phyloP scores from a whole-genome alignment of 2,888 invertebrate genomes.

The Hoplodrina blanda region DNA sequence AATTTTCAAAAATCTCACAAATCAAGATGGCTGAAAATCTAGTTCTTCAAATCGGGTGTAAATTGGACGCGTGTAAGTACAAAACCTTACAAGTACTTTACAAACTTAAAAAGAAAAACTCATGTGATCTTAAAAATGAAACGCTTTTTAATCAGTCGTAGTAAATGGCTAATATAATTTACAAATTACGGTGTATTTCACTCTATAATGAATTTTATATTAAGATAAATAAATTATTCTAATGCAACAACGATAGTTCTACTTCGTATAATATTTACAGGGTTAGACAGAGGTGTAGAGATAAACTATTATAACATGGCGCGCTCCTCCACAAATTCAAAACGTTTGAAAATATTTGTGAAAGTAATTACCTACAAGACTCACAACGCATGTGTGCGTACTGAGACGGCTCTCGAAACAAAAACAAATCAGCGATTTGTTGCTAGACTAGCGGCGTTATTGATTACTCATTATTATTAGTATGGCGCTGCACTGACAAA shows the following conservation, averaged over 20 bases:
- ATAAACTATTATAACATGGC: too few relatives aligned
- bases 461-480: too few relatives aligned
- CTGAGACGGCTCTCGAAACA: too few relatives aligned
- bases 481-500: too few relatives aligned
- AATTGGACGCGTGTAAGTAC: constrained; percentile 21
- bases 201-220: constrained; percentile 32
- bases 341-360: too few relatives aligned
- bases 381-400: too few relatives aligned
- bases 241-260: constrained; percentile 21
- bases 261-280: constrained; percentile 11
- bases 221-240: constrained; percentile 60
- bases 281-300: too few relatives aligned
- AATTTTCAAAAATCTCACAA: background rate
- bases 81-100: constrained; percentile 37
- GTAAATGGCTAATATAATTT: constrained; percentile 56
- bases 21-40: background rate
- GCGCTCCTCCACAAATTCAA: too few relatives aligned
- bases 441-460: too few relatives aligned
- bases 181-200: constrained; percentile 48
- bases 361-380: too few relatives aligned
- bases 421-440: too few relatives aligned
- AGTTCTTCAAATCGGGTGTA: background rate
- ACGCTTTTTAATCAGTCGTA: constrained; percentile 56
- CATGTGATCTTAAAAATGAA: constrained; percentile 50
- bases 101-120: constrained; percentile 52